Conservation (phyloP, 1,140 invertebrate species). For the Archegozetes longisetosus region DNA sequence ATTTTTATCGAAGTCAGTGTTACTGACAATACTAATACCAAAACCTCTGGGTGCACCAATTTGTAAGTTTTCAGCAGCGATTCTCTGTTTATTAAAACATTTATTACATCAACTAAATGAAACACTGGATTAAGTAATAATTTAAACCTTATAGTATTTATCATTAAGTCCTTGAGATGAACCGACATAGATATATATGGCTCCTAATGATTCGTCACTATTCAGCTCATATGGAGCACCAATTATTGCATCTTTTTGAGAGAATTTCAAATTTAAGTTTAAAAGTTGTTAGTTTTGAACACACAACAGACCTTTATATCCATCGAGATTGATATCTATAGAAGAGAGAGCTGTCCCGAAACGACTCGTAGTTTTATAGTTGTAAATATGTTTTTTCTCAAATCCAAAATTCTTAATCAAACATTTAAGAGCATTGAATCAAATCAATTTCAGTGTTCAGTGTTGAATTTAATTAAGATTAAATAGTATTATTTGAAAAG, state of each 20-base stretch:
- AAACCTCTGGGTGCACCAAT: conserved; percentile 23
- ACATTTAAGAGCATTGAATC: neutral
- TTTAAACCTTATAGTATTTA: conserved; percentile 51
- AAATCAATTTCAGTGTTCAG: neutral
- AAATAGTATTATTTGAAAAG: neutral
- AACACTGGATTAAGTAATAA: neutral
- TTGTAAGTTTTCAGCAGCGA: neutral
- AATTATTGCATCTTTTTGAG: conserved; percentile 31
- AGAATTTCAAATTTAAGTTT: too few species aligned
- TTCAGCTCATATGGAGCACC: conserved; percentile 37
- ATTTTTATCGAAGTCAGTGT: conserved; percentile 12
- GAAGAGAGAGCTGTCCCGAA: conserved; percentile 33
- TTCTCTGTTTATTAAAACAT: neutral
- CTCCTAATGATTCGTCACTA: conserved; percentile 26
- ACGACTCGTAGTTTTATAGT: conserved; percentile 21
- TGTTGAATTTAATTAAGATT: conserved; percentile 6
- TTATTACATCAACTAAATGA: conserved; percentile 13
- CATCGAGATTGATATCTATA: conserved; percentile 35
- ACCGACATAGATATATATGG: conserved; percentile 37
- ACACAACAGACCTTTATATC: conserved; percentile 31
- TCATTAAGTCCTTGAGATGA: conserved; percentile 43
- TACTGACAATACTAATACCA: conserved; percentile 6
- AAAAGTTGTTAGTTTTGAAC: too few species aligned
- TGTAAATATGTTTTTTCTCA: conserved; percentile 7
- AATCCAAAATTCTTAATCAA: conserved; percentile 2